Base-by-base conservation (phyloP, 2,888 invertebrate species). In the Papilio elwesi region DNA sequence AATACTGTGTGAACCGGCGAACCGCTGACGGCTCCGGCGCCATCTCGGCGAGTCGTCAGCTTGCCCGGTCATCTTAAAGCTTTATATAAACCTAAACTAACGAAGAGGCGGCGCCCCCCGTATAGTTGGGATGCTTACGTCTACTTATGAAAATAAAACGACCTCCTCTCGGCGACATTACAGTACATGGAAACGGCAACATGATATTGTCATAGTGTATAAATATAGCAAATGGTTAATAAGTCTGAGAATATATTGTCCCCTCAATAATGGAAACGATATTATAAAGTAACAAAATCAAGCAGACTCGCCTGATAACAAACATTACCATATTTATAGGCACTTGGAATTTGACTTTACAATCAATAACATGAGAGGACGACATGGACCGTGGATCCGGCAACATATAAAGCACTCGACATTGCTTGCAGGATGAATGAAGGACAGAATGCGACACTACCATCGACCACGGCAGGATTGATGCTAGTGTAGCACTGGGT, bases 231-330 rank as follows among this genome's bases (percentile, higher is more conserved):
- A 64, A 65, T 65, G 47, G 49, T 62, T 49, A 48, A 57, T 55
- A 48, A 15, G 47, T 65, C 64, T 49, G 70, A 65, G 70, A 65
- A 65, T 38, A 48, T 53, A 26, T 55, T 26, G 15, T 36, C 53
- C 49, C 49, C 51, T 26, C 36, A 53, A 65, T 10, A 15, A 55
- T 13, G 48, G 64, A 26, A 12, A 64, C 55, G 53, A 55, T 36
- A 55, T 49, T 15, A 53, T 57, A 51, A 52, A 55, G 51, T 64
- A 73, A 73, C 68, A 73, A 68, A 68, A 69, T 73, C 73, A 73
- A 69, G 69, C 69, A n/a, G 65, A 15, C n/a, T 43, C 51, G 73
- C 69, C 47, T 69, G 73, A 73, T 73, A 73, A 73, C 73, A 73
- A 68, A 49, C 26, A 73, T 64, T 63, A 71, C 71, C 71, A 68